phyloP scores from a whole-genome alignment of 1,140 invertebrate species.

The Papilio helenus region DNA sequence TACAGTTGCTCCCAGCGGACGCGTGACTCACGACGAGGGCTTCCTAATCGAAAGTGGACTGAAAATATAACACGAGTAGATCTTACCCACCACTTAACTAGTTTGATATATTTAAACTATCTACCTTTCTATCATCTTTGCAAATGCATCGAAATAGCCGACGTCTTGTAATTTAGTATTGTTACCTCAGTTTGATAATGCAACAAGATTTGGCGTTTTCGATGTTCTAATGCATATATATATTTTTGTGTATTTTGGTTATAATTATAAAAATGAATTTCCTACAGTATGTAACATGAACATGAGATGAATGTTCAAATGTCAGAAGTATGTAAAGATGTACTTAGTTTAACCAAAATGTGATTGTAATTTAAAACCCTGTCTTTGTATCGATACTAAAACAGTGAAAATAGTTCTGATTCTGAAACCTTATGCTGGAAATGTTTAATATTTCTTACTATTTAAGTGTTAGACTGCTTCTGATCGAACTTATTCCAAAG shows the following conservation, averaged over 20 bases:
- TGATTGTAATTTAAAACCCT: not conserved
- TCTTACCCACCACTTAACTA: not conserved
- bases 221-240: no score
- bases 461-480: constrained; percentile 10
- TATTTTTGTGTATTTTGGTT: no score
- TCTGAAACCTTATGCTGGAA: not conserved
- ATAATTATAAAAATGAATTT: not conserved
- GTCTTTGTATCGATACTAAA: not conserved
- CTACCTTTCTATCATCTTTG: no score
- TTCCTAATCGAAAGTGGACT: constrained; percentile 1
- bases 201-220: no score
- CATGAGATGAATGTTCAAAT: not conserved
- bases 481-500: constrained; percentile 31
- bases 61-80: not conserved
- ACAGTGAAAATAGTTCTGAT: not conserved
- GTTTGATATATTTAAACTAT: not conserved
- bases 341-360: not conserved
- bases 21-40: constrained; percentile 29
- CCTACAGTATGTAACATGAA: not conserved
- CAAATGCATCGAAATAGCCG: no score
- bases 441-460: not conserved
- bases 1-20: constrained; percentile 23
- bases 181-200: no score
- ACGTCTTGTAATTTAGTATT: no score
- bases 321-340: not conserved